Base-by-base conservation (phyloP, 2,888 invertebrate species). In the Diaprepes abbreviatus region DNA sequence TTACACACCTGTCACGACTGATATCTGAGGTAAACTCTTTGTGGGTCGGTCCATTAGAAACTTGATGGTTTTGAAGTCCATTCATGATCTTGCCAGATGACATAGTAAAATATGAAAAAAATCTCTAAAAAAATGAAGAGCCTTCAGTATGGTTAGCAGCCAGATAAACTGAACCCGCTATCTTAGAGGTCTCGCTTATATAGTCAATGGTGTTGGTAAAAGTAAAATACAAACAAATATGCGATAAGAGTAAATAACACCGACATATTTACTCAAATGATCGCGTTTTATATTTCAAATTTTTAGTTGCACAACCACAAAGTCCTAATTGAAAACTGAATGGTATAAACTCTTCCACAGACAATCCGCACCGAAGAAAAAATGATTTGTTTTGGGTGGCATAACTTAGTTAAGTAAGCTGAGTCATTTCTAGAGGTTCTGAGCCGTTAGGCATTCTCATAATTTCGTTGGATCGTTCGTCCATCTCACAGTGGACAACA, bases 151-250 rank as follows among this genome's bases (percentile, higher is more conserved):
- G 5, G 5, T 24, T 24, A 5, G 24, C 33, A 21, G 38, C 3
- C 31, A 24, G 52, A 36, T 60, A 63, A 50, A 64, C 64, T 64
- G 14, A 33, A 55, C n/a, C 16, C 21, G 24, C 33, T 43, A 16
- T 28, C 28, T 31, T 14, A 35, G 21, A 55, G 21, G 40, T 31
- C 54, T 33, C 21, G 64, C 64, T 64, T 64, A 45, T 64, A 64
- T 64, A 64, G 54, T 17, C n/a, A 19, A 17, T 28, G 24, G 36
- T 35, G 36, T 55, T 55, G 55, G 43, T 52, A 40, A 54, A 21
- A 54, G 38, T 14, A 55, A 54, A 21, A 55, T 45, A 35, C 40
- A 64, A 63, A 63, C 40, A 63, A 63, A 19, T 31, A 14, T 14
- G 28, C 10, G 33, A 64, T 55, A 64, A 64, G 45, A 50, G 24